Evolutionary conservation across 2,113 vertebrate species (phyloP).

Genomic region (Lasiurus borealis): DNA sequence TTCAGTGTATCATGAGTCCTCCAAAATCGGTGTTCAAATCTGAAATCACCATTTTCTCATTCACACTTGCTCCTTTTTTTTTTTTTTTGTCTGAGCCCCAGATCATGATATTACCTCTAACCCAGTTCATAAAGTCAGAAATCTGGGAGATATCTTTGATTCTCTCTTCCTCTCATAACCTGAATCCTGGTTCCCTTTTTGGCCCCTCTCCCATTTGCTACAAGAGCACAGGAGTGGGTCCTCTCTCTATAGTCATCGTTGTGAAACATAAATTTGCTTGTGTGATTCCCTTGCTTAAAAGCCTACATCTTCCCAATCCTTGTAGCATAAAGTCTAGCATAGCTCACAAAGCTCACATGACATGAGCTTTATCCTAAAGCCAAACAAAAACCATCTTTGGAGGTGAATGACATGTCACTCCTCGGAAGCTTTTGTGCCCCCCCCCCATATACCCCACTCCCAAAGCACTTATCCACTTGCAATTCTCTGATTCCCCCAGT

Average conservation of each 20-base stretch:
- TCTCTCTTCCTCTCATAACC: background rate
- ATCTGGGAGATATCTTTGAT: background rate
- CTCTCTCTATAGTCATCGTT: background rate
- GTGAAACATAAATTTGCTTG: background rate
- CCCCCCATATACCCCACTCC: rapidly evolving
- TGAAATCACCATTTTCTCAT: background rate
- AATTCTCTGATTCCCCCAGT: background rate
- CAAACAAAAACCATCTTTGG: background rate
- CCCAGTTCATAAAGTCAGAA: background rate
- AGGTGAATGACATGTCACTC: no score
- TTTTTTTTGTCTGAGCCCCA: background rate
- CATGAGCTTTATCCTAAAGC: background rate
- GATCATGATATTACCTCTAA: background rate
- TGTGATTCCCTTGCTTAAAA: background rate
- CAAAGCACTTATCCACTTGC: background rate
- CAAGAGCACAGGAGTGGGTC: background rate
- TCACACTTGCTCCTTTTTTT: background rate
- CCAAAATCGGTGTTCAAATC: background rate
- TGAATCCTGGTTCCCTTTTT: background rate
- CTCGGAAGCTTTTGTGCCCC: background rate
- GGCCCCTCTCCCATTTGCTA: background rate
- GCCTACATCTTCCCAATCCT: background rate
- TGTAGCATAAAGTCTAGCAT: background rate
- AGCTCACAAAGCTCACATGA: background rate
- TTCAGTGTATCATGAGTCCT: background rate